Percentiles rank a stretch among this genome's conserved stretches.
phyloP scores from a whole-genome alignment of 2,888 invertebrate genomes.

The Mystacides longicornis region DNA sequence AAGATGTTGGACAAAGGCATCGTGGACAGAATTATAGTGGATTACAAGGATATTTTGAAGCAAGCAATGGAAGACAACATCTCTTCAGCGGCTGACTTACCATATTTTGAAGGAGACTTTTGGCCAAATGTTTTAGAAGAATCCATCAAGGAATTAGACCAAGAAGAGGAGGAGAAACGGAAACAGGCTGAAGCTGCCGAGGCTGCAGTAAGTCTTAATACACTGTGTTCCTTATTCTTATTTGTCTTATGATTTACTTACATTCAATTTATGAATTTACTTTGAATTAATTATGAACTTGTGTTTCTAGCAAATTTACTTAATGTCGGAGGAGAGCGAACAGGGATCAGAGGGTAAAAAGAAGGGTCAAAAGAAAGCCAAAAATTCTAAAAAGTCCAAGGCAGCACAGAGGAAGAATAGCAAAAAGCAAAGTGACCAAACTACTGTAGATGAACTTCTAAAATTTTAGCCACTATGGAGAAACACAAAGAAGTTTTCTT shows the following conservation, averaged over 20 bases:
- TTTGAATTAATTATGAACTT: not conserved
- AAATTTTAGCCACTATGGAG: slow-evolving; percentile 98
- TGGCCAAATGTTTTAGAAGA: slow-evolving; percentile 99
- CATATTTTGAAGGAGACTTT: slow-evolving; percentile 99
- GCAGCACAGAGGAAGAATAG: slow-evolving; percentile 93
- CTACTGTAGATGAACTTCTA: slow-evolving; percentile 94
- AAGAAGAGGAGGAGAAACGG: slow-evolving; percentile 94
- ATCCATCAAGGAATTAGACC: slow-evolving; percentile 96
- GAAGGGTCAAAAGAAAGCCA: slow-evolving; percentile 94
- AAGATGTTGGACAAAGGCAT: slow-evolving; percentile 99
- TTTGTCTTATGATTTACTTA: slow-evolving; percentile 16
- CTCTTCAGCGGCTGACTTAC: slow-evolving; percentile 85
- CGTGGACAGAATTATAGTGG: slow-evolving; percentile 94
- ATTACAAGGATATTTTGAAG: slow-evolving; percentile 97
- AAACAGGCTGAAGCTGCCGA: slow-evolving; percentile 92
- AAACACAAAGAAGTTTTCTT: slow-evolving; percentile 99
- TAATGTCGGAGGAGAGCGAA: slow-evolving; percentile 76
- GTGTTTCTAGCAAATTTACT: slow-evolving; percentile 56
- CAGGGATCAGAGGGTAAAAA: slow-evolving; percentile 86
- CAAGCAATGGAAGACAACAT: slow-evolving; percentile 98
- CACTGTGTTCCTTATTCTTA: slow-evolving; percentile 20
- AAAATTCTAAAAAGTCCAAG: slow-evolving; percentile 96
- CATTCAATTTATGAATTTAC: not conserved
- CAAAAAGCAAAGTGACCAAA: slow-evolving; percentile 92
- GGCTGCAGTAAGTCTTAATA: slow-evolving; percentile 64